phyloP scores from a whole-genome alignment of 2,888 invertebrate genomes.

The Lasioglossum malachurum region DNA sequence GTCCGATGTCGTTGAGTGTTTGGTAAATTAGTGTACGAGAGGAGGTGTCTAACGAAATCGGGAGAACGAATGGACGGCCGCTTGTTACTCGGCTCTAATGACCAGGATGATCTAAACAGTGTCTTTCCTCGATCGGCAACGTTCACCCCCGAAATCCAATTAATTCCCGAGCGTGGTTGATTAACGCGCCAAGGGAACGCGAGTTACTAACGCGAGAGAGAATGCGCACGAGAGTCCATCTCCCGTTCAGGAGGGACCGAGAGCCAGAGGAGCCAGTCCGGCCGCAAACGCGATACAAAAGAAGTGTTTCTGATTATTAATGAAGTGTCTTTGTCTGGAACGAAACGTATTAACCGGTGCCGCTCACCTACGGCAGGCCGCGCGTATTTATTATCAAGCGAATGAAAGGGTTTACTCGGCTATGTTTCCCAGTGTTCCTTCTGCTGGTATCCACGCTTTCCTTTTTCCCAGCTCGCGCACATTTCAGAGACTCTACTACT shows the following conservation, averaged over 20 bases:
- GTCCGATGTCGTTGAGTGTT: slow-evolving; percentile 19
- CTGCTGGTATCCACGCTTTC: not conserved
- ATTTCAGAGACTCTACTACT: not conserved
- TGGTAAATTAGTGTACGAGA: slow-evolving; percentile 40
- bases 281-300: slow-evolving; percentile 69
- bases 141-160: slow-evolving; percentile 65
- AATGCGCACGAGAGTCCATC: slow-evolving; percentile 24
- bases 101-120: slow-evolving; percentile 3
- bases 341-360: slow-evolving; percentile 74
- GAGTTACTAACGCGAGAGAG: slow-evolving; percentile 67
- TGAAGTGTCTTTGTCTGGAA: slow-evolving; percentile 80
- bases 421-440: slow-evolving; percentile 55
- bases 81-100: slow-evolving; percentile 24
- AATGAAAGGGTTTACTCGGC: slow-evolving; percentile 63
- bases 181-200: slow-evolving; percentile 59
- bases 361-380: slow-evolving; percentile 56
- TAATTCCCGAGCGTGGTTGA: slow-evolving; percentile 64
- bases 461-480: slow-evolving; percentile 37
- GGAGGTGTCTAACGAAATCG: slow-evolving; percentile 38
- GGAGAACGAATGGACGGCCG: slow-evolving; percentile 40
- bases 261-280: slow-evolving; percentile 5
- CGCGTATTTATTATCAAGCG: slow-evolving; percentile 72
- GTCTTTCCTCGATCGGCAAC: slow-evolving; percentile 52
- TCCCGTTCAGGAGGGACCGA: not conserved
- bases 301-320: slow-evolving; percentile 81